Conservation (phyloP, 2,113 vertebrate genomes). For the Pyrgilauda ruficollis region DNA sequence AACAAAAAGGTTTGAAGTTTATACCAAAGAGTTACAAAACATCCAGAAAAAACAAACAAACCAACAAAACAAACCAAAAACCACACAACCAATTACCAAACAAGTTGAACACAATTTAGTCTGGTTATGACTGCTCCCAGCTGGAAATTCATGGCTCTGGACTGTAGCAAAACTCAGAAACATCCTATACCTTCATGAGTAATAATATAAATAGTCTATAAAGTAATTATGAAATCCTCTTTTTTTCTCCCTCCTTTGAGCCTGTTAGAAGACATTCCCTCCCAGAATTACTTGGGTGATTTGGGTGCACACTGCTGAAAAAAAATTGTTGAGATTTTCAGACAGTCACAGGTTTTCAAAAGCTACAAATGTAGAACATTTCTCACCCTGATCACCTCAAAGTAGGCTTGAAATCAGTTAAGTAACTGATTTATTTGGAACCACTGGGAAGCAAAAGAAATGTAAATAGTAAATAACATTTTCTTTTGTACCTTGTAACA, state of each 20-base stretch:
- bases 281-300: not conserved
- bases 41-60: not conserved
- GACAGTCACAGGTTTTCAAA: not conserved
- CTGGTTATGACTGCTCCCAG: not conserved
- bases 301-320: not conserved
- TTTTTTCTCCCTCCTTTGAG: not conserved
- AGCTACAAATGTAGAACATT: not conserved
- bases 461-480: not conserved
- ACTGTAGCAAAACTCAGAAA: not conserved
- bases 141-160: not conserved
- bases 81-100: not conserved
- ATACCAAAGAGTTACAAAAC: not conserved
- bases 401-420: not conserved
- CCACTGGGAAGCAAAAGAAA: not conserved
- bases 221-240: not conserved
- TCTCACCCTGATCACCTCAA: not conserved
- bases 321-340: not conserved
- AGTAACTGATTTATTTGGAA: not conserved
- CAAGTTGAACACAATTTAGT: not conserved
- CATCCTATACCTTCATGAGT: not conserved
- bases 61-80: not conserved
- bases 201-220: not conserved
- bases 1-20: not conserved
- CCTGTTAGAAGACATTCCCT: not conserved
- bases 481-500: not conserved